Evolutionary conservation across 2,888 invertebrate species (phyloP), one percentile per base, ranked within the genome.

Genomic region (Torymus auratus): DNA sequence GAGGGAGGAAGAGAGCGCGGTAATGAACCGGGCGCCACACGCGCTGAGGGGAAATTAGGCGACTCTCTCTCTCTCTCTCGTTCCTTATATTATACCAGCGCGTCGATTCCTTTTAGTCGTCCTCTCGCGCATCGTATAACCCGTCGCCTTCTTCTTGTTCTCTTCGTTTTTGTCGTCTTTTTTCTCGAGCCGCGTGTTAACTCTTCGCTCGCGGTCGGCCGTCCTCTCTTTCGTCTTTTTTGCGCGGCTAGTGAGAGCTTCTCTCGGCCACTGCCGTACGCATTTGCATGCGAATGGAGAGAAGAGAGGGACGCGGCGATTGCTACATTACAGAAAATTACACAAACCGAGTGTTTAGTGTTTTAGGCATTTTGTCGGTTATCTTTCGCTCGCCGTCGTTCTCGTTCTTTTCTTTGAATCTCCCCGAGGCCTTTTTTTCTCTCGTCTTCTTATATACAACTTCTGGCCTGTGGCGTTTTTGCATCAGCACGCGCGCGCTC

Each of bases 11-110:
- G 85, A 79, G 81, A 69, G 85, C 84, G 85, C 84, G 86, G 88
- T 89, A 89, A 89, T 89, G 89, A 89, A 89, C 88, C 89, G 89
- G 87, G 88, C 85, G 86, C 86, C 86, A 84, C 85, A 85, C 82
- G 55, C 70, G 73, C 77, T 81, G 82, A 28, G 41, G 41, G 41
- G 41, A 41, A 41, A 41, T 41, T 41, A 41, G 41, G 7, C 41
- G 41, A 41, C 7, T 41, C 41, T 41, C 41, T 41, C 41, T 5
- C 7, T 41, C 7, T 41, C 41, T 41, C 41, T 41, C 41, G 41
- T 41, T 41, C 41, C 7, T 10, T 10, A 7, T 41, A 41, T 41
- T 10, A 41, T 10, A 5, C 7, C 41, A 4, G 3, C 1, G 41
- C 7, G 41, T 41, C 41, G 41, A 41, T 41, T 41, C 41, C 41